phyloP scores from a whole-genome alignment of 2,797 vertebrate species.

The Myotis myotis region DNA sequence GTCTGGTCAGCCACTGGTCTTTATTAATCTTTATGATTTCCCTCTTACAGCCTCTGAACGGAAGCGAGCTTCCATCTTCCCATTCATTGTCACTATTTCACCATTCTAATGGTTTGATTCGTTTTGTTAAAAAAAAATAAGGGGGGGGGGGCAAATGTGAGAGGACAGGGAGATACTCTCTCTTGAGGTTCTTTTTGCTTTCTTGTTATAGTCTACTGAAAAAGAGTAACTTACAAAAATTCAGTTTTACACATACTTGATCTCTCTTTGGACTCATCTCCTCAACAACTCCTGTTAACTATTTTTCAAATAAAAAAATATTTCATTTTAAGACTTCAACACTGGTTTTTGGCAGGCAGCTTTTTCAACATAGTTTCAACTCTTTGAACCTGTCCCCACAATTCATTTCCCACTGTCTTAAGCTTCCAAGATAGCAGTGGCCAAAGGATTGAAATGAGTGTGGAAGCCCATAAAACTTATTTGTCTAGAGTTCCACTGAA shows the following conservation, averaged over 20 bases:
- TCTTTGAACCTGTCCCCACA: constrained; percentile 13
- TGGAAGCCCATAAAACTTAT: neutral
- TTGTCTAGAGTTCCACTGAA: neutral
- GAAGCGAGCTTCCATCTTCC: neutral
- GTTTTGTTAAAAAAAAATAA: constrained; percentile 8
- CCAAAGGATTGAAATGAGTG: neutral
- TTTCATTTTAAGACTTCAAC: constrained; percentile 61
- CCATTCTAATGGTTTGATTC: constrained; percentile 18
- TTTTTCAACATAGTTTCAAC: constrained; percentile 44
- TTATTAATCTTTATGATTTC: neutral
- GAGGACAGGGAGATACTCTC: neutral
- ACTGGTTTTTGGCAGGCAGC: constrained; percentile 18
- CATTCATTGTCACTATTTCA: neutral
- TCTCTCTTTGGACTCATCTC: constrained; percentile 32
- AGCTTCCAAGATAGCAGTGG: constrained; percentile 2
- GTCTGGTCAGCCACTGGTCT: neutral
- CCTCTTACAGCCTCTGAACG: neutral
- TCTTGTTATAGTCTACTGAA: constrained; percentile 37
- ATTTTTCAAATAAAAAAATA: constrained; percentile 53
- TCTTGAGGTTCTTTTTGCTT: constrained; percentile 36
- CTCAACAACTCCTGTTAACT: constrained; percentile 51
- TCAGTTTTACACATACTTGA: constrained; percentile 47
- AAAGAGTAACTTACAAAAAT: constrained; percentile 24
- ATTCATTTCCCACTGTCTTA: neutral
- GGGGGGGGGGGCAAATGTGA: neutral